Percentiles rank a stretch among this genome's conserved stretches.
These are phyloP conservation scores for Lordiphosa collinella DNA, from an alignment of 1,140 invertebrate species.

Conservation along the genomic window DNA sequence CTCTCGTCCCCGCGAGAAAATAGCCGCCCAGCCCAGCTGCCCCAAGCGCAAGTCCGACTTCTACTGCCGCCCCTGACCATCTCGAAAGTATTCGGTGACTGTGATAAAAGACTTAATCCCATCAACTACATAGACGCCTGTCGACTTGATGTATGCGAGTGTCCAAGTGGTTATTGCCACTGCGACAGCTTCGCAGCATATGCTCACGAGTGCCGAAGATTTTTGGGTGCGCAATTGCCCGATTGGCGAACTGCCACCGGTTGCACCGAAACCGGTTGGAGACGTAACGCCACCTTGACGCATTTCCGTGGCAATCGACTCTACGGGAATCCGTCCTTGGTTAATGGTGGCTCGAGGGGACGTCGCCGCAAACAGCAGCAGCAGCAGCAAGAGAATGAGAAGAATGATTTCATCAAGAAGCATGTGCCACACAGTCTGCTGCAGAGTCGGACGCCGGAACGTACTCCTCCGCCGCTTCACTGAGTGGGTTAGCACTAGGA, in stretches of 20 bases:
- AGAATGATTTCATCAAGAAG: constrained; percentile 64
- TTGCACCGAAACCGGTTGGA: constrained; percentile 80
- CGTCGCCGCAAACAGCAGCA: constrained; percentile 20
- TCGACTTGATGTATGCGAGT: constrained; percentile 94
- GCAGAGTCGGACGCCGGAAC: constrained; percentile 64
- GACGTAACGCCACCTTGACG: constrained; percentile 48
- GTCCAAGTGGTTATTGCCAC: constrained; percentile 88
- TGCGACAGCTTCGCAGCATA: constrained; percentile 95
- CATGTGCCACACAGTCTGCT: constrained; percentile 71
- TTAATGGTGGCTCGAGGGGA: constrained; percentile 1
- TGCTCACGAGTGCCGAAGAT: constrained; percentile 90
- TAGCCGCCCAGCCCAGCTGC: constrained; percentile 79
- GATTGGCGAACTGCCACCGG: constrained; percentile 85
- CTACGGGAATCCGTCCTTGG: constrained; percentile 49
- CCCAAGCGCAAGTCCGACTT: constrained; percentile 57
- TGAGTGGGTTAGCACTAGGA: constrained; percentile 33
- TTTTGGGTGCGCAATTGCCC: constrained; percentile 84
- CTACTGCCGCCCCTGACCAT: constrained; percentile 71
- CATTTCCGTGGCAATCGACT: constrained; percentile 32
- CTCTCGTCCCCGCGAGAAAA: constrained; percentile 80
- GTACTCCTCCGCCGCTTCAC: constrained; percentile 76
- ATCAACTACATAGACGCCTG: constrained; percentile 92
- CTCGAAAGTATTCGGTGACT: constrained; percentile 84
- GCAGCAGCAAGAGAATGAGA: constrained; percentile 22
- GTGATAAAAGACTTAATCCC: constrained; percentile 87